Base-by-base conservation (phyloP, 2,797 vertebrate genomes). In the Poliocrania exsul region DNA sequence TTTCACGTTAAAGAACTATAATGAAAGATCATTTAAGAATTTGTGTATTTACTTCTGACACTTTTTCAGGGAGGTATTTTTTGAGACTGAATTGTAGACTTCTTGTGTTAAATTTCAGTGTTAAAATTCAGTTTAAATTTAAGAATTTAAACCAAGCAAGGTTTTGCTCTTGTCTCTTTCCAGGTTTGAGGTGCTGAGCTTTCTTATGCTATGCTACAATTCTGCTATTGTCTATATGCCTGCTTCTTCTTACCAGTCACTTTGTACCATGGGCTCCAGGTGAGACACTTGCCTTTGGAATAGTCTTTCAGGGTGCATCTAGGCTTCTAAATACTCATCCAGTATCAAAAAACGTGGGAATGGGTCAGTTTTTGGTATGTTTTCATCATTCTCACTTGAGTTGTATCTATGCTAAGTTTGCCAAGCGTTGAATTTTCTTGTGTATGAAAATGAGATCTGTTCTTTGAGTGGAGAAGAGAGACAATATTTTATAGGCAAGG, bases 181-280 rank as follows among this genome's bases (percentile, higher is more conserved):
- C 88, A 99, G 99, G 97, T 99, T 99, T 96, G 99, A 99, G 97
- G 99, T 99, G 93, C 97, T 99, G 95, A 99, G 99, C 97, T 99
- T 99, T 98, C 99, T 99, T 82, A 99, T 99, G 99, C 97, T 99
- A 86, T 99, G 99, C 96, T 99, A 99, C 97, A 99, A 99, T 98
- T 99, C 99, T 62, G 98, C 99, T 73, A 99, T 99, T 96, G 99
- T 99, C 93, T 99, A 99, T 97, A 99, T 99, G 99, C 99, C 99
- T 35, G 96, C 98, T 26, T 99, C 99, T 61, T 99, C 99, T 96
- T 99, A 99, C 95, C 99, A 99, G 62, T 98, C 99, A 3, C 98
- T 99, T 92, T 99, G 99, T 98, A 98, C 98, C 11, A 99, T 99
- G 99, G 99, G 99, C 91, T 99, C 99, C 93, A 98, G 99, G 99